phyloP scores from a whole-genome alignment of 2,113 vertebrate species.

The Astur gentilis region DNA sequence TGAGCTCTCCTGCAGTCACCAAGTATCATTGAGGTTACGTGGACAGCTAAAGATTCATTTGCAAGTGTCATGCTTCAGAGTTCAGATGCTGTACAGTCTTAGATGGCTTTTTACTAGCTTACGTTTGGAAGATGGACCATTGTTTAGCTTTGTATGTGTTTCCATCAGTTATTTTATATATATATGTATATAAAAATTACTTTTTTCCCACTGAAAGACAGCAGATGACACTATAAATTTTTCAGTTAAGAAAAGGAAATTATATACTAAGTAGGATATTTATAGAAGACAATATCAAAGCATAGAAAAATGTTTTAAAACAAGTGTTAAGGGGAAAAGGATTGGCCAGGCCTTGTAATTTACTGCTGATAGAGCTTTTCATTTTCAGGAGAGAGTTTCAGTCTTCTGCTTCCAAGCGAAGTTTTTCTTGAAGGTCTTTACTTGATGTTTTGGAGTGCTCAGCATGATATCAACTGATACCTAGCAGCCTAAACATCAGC shows the following conservation, averaged over 20 bases:
- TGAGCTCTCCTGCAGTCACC: not conserved
- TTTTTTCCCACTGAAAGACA: not conserved
- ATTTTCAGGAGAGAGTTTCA: not conserved
- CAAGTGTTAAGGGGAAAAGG: not conserved
- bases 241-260: not conserved
- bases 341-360: not conserved
- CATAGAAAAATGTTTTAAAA: not conserved
- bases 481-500: not conserved
- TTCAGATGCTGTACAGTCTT: not conserved
- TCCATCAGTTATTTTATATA: not conserved
- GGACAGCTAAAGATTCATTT: not conserved
- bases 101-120: too few species aligned
- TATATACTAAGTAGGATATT: not conserved
- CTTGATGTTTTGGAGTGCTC: not conserved
- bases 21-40: not conserved
- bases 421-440: not conserved
- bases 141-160: not conserved
- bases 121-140: not conserved
- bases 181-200: not conserved
- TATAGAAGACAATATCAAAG: not conserved
- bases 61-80: not conserved
- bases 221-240: not conserved
- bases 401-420: not conserved
- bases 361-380: not conserved
- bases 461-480: not conserved